phyloP scores from a whole-genome alignment of 2,797 vertebrate species.

The Synanceia verrucosa region DNA sequence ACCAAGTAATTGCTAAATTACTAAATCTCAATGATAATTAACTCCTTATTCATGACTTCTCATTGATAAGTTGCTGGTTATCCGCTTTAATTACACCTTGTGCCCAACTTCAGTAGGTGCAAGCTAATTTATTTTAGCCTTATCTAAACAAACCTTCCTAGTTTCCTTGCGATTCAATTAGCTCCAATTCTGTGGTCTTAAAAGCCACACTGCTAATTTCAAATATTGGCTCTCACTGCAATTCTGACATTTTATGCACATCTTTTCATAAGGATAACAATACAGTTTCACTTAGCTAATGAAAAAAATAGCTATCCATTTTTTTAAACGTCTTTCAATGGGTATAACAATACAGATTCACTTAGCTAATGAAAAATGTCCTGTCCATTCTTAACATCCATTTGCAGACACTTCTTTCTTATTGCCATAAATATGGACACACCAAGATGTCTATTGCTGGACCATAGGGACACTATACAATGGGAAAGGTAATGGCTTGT shows the following conservation, averaged over 20 bases:
- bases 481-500: constrained; percentile 76
- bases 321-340: not conserved
- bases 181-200: constrained; percentile 14
- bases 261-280: not conserved
- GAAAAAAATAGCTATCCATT: not conserved
- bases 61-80: constrained; percentile 7
- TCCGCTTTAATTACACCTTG: constrained; percentile 16
- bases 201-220: constrained; percentile 1
- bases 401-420: constrained; percentile 9
- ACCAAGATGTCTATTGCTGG: constrained; percentile 15
- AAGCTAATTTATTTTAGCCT: constrained; percentile 13
- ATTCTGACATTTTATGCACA: constrained; percentile 5
- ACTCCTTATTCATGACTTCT: constrained; percentile 2
- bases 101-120: not conserved
- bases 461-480: constrained; percentile 34
- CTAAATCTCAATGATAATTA: constrained; percentile 4
- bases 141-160: constrained; percentile 32
- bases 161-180: constrained; percentile 27
- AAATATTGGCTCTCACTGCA: not conserved
- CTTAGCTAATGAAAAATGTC: constrained; percentile 12
- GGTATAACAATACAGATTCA: constrained; percentile 9
- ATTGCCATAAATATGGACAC: constrained; percentile 31
- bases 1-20: constrained; percentile 15
- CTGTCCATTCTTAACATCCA: constrained; percentile 2
- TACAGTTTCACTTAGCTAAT: not conserved